A percentile compares a stretch with the other conserved stretches of the same genome.
phyloP scores from a whole-genome alignment of 30 jellyfish, hydroid and myxozoan genomes.

The Chironex yamaguchii region DNA sequence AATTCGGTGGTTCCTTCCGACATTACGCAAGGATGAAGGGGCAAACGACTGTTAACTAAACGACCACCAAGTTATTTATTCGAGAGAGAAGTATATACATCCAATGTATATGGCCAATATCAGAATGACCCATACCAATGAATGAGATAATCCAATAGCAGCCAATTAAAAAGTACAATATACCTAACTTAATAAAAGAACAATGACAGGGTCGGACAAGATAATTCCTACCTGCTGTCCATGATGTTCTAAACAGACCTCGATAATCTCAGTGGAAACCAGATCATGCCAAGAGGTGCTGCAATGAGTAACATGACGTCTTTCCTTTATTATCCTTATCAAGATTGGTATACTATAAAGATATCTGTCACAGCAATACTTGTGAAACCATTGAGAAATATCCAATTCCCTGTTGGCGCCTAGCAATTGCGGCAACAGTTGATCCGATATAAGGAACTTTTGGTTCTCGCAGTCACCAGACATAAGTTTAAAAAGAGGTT shows the following conservation, averaged over 20 bases:
- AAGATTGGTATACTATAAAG: constrained; percentile 59
- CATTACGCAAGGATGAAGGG: too few relatives aligned
- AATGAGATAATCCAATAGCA: too few relatives aligned
- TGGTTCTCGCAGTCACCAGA: constrained; percentile 23
- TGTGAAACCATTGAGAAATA: constrained; percentile 15
- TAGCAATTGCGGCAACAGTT: constrained; percentile 79
- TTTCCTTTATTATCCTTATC: constrained; percentile 61
- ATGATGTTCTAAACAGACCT: constrained; percentile 71
- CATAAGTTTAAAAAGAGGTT: constrained; percentile 63
- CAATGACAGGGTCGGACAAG: not conserved
- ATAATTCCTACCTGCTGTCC: constrained; percentile 81
- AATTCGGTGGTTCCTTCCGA: too few relatives aligned
- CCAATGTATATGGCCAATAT: too few relatives aligned
- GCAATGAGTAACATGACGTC: not conserved
- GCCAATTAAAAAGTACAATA: too few relatives aligned
- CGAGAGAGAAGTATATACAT: too few relatives aligned
- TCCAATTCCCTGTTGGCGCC: constrained; percentile 46
- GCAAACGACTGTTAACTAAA: too few relatives aligned
- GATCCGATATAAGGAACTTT: constrained; percentile 47
- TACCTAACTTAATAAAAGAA: not conserved
- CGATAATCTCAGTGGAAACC: constrained; percentile 48
- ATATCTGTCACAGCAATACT: not conserved
- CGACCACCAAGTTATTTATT: too few relatives aligned
- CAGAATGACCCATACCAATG: too few relatives aligned
- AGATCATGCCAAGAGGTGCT: constrained; percentile 70